Evolutionary conservation across 2,113 vertebrate genomes (phyloP), one percentile per base, ranked within the genome.

Genomic region (Serilophus lunatus): DNA sequence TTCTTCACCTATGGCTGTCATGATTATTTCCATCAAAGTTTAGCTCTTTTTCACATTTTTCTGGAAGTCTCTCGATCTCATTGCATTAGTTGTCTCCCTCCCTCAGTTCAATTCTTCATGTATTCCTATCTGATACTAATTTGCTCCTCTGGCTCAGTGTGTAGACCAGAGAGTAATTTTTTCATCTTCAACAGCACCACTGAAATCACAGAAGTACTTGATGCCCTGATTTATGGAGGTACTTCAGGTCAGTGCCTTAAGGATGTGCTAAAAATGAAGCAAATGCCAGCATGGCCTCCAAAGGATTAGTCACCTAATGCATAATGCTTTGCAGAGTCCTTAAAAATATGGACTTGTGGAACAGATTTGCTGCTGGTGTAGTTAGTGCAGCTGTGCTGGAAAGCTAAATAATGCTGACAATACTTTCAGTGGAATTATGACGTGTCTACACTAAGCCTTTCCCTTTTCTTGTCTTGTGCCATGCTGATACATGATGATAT

Each of bases 221-320:
- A 92, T 95, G 86, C 60, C 38, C 88, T 95, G 83, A 91, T 97
- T 93, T 95, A 93, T 94, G 88, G 84, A 93, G 88, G 91, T 56
- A 88, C 77, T 96, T 75, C 40, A 91, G 92, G 88, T 97, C 94
- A 91, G 64, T 82, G 83, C 95, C 86, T 92, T 93, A 81, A 93
- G 94, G 80, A 78, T 78, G 56, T 81, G 83, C 83, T 93, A 93
- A 94, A 95, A 94, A 86, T 78, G 71, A 95, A 95, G 65, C 26
- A 90, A 92, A 83, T 82, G 51, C 88, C 61, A 84, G 72, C 44
- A 47, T 4, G 24, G 87, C 71, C 86, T 88, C 71, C 47, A 42
- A 63, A 83, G 92, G 88, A 82, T 96, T 93, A 82, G 82, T 90
- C 63, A 69, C 82, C 92, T 93, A n/a, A n/a, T n/a, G 68, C 66